Base-by-base conservation (phyloP, 1,140 invertebrate genomes). In the Cydia pomonella region DNA sequence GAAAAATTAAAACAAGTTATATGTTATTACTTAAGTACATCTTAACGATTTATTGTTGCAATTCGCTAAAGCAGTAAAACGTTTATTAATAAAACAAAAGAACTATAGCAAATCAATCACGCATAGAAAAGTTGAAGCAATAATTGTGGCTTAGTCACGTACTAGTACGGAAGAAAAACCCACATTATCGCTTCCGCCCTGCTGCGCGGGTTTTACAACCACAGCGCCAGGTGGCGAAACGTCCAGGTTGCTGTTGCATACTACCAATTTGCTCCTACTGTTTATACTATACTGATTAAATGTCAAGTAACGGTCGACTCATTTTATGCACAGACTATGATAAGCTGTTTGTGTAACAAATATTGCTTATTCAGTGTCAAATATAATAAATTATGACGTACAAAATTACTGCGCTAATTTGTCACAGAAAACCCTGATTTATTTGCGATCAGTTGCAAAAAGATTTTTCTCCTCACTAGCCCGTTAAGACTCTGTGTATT, bases 161-260 rank as follows among this genome's bases (percentile, higher is more conserved):
- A 18, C 10, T 53, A 18, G n/a, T 53, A 16, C 41, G 41, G 16
- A 44, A 44, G 41, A 44, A 16, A 7, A 44, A 44, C 13, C 5
- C 21, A 59, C 6, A 59, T 10, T 10, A 23, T 59, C 53, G 53
- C 53, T 23, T 59, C 53, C 23, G 21, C 53, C 6, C 6, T 59
- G 7, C 53, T 23, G 53, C 10, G 53, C 18, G n/a, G 16, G 47
- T 50, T n/a, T 50, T 13, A 47, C 44, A 1, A 16, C 16, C 3
- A 47, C 16, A 2, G 18, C 2, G 53, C 12, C 9, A 59, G 18
- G 18, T 23, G 53, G 53, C 53, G 53, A 23, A 47, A 23, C 53
- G 9, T 53, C 53, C 53, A 18, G 53, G 21, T 59, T 59, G 53
- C 53, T 59, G 53, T 59, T 59, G 53, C 53, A 59, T 59, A 23